Base-by-base conservation (phyloP, 92 coral and sea anemone species). In the Epizoanthus fatuus region DNA sequence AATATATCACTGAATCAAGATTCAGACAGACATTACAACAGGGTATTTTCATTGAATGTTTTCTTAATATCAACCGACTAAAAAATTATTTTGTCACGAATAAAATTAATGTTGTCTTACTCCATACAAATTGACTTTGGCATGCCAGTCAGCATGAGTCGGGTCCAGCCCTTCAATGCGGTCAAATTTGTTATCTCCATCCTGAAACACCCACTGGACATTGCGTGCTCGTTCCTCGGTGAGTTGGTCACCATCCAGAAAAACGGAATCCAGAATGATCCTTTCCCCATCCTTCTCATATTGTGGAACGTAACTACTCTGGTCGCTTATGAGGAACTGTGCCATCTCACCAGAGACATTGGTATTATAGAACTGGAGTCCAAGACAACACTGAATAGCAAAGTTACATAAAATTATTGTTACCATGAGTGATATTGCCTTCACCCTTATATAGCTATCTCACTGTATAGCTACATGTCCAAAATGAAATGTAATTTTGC, bases 91-190 rank as follows among this genome's bases (percentile, higher is more conserved):
- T 40, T 40, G 44, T 40, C 44, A 40, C 44, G 5, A 40, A 40
- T 40, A 25, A n/a, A 20, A 65, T 15, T 25, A 66, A 14, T 22
- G 45, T 66, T 25, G 45, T 68, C 19, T 72, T 72, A 72, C 63
- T 42, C 5, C 9, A 53, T 22, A 52, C 39, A 72, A 32, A 10
- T 72, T 72, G 42, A 49, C 62, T 10, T 52, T 52, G 3, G 63
- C 59, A 72, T 72, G 77, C 77, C 77, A 72, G 42, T 72, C 77
- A 47, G 77, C 42, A 72, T 45, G 59, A 3, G 47, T 13, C 8
- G 79, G 45, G 32, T 73, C 79, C 19, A 73, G 0, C 2, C 79
- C 63, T 20, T 53, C 47, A 0, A 73, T 10, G 16, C 79, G 79
- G 38, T 73, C 79, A 6, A 22, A 7, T 5, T 51, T 10, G 44